Percentiles rank a stretch among this genome's conserved stretches.
Evolutionary conservation across 2,888 invertebrate genomes (phyloP).

Genomic region (Parnassius orleans): DNA sequence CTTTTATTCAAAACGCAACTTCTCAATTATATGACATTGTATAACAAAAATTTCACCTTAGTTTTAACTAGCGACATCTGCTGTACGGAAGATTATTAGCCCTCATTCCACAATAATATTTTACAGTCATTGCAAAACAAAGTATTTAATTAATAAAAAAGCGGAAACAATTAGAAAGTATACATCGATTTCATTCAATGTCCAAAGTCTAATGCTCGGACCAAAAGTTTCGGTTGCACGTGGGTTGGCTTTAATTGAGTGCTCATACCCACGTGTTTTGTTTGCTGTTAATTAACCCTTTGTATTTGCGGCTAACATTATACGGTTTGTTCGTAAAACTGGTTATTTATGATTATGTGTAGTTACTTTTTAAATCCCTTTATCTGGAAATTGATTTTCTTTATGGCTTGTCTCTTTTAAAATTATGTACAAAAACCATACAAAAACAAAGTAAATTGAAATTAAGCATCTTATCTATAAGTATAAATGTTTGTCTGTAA

Average conservation of each 20-base stretch:
- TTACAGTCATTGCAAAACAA: too few species aligned
- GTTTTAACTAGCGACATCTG: too few species aligned
- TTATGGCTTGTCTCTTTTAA: not conserved
- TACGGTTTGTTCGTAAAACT: conserved; percentile 1
- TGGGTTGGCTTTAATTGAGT: conserved; percentile 29
- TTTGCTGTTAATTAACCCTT: conserved; percentile 35
- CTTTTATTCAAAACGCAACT: too few species aligned
- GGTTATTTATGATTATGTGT: conserved; percentile 1
- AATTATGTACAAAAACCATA: too few species aligned
- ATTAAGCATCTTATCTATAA: too few species aligned
- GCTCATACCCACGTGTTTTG: conserved; percentile 31
- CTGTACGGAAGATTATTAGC: too few species aligned
- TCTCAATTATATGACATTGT: too few species aligned
- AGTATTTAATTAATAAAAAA: not conserved
- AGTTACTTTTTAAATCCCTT: conserved; percentile 2
- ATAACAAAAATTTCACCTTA: too few species aligned
- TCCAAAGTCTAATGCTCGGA: conserved; percentile 6
- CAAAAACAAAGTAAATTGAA: too few species aligned
- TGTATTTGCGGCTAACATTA: conserved; percentile 13
- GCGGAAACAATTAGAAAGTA: conserved; percentile 6
- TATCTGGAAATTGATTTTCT: not conserved
- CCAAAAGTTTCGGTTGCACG: conserved; percentile 24
- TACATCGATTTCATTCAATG: not conserved
- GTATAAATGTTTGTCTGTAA: too few species aligned
- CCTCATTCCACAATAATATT: too few species aligned